These are phyloP conservation scores for Eupeodes corollae DNA, from an alignment of 1,140 invertebrate species.

Conservation along the genomic window DNA sequence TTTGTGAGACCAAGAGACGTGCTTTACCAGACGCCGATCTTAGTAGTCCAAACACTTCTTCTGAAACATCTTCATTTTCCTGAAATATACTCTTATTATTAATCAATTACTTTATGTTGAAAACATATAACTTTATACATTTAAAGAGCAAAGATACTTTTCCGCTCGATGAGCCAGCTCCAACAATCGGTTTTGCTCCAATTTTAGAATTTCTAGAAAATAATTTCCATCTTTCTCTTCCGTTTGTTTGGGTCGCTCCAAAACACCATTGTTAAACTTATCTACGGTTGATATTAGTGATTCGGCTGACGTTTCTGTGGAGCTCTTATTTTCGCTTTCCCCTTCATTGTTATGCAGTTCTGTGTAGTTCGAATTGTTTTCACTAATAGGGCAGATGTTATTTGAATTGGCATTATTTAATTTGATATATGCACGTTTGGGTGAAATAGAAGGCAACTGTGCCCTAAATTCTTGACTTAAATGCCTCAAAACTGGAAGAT, in stretches of 20 bases:
- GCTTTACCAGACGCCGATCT: slow-evolving; percentile 85
- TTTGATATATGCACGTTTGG: slow-evolving; percentile 31
- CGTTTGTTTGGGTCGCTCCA: too few species aligned
- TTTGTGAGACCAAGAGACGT: slow-evolving; percentile 74
- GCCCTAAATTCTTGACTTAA: slow-evolving; percentile 72
- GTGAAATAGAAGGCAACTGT: slow-evolving; percentile 59
- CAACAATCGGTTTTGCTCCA: slow-evolving; percentile 57
- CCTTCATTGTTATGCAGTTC: too few species aligned
- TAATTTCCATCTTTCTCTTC: slow-evolving; percentile 54
- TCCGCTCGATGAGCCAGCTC: slow-evolving; percentile 55
- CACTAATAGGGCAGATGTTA: background rate
- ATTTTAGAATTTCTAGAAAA: slow-evolving; percentile 60
- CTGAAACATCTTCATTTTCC: slow-evolving; percentile 44
- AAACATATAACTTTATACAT: slow-evolving; percentile 21
- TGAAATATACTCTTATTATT: slow-evolving; percentile 2
- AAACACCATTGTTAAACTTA: too few species aligned
- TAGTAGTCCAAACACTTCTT: slow-evolving; percentile 71
- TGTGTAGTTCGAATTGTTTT: too few species aligned
- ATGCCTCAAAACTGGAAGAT: slow-evolving; percentile 64
- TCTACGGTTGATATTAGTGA: too few species aligned
- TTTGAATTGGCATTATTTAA: background rate
- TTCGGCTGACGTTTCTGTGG: too few species aligned
- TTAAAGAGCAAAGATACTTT: slow-evolving; percentile 47
- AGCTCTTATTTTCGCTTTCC: too few species aligned
- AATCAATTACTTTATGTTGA: background rate